Evolutionary conservation across 2,113 vertebrate genomes (phyloP).

Genomic region (Rafetus swinhoei): DNA sequence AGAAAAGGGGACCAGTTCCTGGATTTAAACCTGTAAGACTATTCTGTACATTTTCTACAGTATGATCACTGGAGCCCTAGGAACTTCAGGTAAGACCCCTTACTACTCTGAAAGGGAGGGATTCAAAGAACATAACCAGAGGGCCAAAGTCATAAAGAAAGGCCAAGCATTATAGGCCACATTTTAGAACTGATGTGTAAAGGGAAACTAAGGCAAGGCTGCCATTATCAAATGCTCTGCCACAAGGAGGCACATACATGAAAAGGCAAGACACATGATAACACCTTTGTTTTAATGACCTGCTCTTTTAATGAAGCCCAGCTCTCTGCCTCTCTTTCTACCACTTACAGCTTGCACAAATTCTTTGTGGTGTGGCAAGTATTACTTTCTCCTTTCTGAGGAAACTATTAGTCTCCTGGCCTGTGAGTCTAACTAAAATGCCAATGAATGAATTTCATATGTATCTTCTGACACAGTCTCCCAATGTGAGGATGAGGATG

Average conservation of each 20-base stretch:
- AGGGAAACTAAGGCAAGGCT: background rate
- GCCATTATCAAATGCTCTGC: background rate
- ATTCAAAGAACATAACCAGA: background rate
- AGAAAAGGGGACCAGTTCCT: constrained; percentile 12
- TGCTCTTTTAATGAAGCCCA: background rate
- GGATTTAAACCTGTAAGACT: background rate
- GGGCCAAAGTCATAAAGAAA: background rate
- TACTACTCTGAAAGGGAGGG: background rate
- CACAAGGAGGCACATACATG: background rate
- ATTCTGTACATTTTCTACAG: background rate
- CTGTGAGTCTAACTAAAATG: background rate
- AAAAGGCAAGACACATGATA: background rate
- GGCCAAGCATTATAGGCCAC: background rate
- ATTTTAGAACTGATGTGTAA: background rate
- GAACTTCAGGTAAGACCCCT: background rate
- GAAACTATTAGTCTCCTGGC: background rate
- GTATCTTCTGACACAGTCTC: background rate
- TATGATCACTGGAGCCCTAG: background rate
- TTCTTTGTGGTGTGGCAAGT: background rate
- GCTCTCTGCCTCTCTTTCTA: background rate
- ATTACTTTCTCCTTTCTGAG: background rate
- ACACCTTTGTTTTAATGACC: background rate
- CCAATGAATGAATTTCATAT: background rate
- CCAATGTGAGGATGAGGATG: background rate
- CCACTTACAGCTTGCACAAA: background rate